Percentiles rank a stretch among this genome's conserved stretches.
These are phyloP conservation scores for Eupithecia subfuscata DNA, from an alignment of 2,888 invertebrate species.

Conservation along the genomic window DNA sequence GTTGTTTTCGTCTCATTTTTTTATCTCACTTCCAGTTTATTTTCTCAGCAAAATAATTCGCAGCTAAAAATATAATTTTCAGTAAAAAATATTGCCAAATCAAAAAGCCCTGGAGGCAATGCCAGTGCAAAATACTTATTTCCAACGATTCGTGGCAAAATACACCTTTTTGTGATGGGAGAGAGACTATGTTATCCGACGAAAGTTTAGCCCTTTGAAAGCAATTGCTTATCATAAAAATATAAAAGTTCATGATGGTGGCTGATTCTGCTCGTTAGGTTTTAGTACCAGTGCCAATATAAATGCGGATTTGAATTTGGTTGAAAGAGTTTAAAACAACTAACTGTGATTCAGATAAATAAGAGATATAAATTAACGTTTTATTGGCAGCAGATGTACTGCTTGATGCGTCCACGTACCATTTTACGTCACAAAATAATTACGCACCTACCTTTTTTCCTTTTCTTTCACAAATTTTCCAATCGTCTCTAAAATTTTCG, in stretches of 20 bases:
- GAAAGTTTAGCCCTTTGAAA: conserved; percentile 11
- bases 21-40: conserved; percentile 12
- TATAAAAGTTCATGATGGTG: conserved; percentile 19
- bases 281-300: conserved; percentile 7
- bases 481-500: too few species aligned
- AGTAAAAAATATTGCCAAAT: conserved; percentile 21
- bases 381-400: too few species aligned
- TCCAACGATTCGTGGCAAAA: neutral
- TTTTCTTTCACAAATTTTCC: too few species aligned
- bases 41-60: conserved; percentile 11
- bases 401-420: neutral
- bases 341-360: neutral
- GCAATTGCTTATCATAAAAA: conserved; percentile 18
- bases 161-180: neutral
- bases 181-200: neutral
- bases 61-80: conserved; percentile 14
- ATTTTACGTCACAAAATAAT: neutral
- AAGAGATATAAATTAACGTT: neutral
- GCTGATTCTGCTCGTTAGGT: conserved; percentile 16
- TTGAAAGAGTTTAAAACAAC: neutral
- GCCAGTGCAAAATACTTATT: neutral
- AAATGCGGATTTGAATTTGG: neutral
- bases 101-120: conserved; percentile 20
- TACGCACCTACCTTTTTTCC: too few species aligned
- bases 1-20: neutral